Percentiles rank a stretch among this genome's conserved stretches.
These are phyloP conservation scores for Takifugu ocellatus DNA, from an alignment of 2,797 vertebrate species.

Conservation along the genomic window DNA sequence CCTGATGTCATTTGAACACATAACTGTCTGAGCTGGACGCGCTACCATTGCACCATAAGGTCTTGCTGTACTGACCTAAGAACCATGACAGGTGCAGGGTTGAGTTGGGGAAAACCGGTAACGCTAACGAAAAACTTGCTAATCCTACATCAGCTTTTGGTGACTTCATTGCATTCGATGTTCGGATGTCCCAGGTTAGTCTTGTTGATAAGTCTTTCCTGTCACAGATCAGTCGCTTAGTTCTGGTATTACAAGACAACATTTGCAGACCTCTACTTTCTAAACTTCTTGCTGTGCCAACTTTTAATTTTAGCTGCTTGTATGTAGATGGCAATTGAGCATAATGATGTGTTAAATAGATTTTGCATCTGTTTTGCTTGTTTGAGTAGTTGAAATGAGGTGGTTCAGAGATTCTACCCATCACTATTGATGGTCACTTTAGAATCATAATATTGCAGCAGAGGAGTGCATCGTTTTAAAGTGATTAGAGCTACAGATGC, in stretches of 20 bases:
- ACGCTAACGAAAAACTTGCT: not conserved
- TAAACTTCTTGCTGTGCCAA: not conserved
- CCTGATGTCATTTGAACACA: conserved; percentile 9
- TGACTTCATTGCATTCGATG: too few relatives aligned
- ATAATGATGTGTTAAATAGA: conserved; percentile 62
- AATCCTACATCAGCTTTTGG: too few relatives aligned
- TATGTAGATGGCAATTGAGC: conserved; percentile 14
- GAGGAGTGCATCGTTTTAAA: conserved; percentile 17
- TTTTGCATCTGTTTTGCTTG: conserved; percentile 38
- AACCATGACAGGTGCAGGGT: not conserved
- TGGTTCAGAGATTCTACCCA: conserved; percentile 13
- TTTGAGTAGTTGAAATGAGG: conserved; percentile 17
- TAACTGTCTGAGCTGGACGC: conserved; percentile 13
- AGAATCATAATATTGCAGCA: conserved; percentile 5
- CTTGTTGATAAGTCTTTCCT: too few relatives aligned
- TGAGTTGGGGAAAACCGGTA: too few relatives aligned
- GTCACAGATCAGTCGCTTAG: too few relatives aligned
- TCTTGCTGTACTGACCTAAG: accelerated
- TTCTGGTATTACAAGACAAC: too few relatives aligned
- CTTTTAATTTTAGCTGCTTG: conserved; percentile 14
- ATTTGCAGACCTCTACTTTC: too few relatives aligned
- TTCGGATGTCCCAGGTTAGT: too few relatives aligned
- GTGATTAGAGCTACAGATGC: conserved; percentile 23
- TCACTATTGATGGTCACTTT: conserved; percentile 14
- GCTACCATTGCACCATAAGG: conserved; percentile 11